A percentile compares a stretch with the other conserved stretches of the same genome.
These are phyloP conservation scores for Lacanobia oleracea DNA, from an alignment of 2,888 invertebrate species.

Conservation along the genomic window DNA sequence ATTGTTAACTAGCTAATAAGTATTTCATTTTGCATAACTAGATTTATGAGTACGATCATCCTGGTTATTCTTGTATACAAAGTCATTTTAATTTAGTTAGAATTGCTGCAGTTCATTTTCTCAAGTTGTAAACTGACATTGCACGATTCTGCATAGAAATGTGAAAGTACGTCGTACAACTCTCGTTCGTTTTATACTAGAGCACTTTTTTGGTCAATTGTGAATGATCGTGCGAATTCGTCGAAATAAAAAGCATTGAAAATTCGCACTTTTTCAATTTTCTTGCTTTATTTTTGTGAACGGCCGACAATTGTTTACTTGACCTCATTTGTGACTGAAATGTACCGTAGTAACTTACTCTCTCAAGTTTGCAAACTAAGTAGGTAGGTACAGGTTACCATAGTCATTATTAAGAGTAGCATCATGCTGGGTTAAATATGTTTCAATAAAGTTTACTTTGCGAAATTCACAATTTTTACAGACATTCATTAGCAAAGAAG, in stretches of 20 bases:
- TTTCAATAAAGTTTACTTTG: too few species aligned
- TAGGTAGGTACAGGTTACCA: too few species aligned
- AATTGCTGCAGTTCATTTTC: conserved; percentile 13
- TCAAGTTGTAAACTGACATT: conserved; percentile 17
- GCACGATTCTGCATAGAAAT: conserved; percentile 29
- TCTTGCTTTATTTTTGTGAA: conserved; percentile 32
- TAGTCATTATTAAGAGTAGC: too few species aligned
- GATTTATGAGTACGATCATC: conserved; percentile 26
- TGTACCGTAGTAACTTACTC: not conserved
- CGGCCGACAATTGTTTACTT: conserved; percentile 8
- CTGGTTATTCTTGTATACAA: conserved; percentile 2
- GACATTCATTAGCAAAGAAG: too few species aligned
- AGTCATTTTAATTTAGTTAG: conserved; percentile 13
- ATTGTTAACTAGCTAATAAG: too few species aligned
- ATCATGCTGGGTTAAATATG: too few species aligned
- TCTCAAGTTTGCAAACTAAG: not conserved
- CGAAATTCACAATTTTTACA: too few species aligned
- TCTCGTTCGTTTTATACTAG: conserved; percentile 21
- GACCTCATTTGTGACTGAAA: conserved; percentile 7
- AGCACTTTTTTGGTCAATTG: conserved; percentile 31
- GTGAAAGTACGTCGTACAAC: conserved; percentile 41
- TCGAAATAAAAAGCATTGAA: conserved; percentile 21
- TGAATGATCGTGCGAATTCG: conserved; percentile 33
- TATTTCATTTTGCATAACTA: too few species aligned
- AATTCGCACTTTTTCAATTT: conserved; percentile 5